These are phyloP conservation scores for Odontamblyopus lacepedii DNA, from an alignment of 2,797 vertebrate genomes.

Conservation along the genomic window DNA sequence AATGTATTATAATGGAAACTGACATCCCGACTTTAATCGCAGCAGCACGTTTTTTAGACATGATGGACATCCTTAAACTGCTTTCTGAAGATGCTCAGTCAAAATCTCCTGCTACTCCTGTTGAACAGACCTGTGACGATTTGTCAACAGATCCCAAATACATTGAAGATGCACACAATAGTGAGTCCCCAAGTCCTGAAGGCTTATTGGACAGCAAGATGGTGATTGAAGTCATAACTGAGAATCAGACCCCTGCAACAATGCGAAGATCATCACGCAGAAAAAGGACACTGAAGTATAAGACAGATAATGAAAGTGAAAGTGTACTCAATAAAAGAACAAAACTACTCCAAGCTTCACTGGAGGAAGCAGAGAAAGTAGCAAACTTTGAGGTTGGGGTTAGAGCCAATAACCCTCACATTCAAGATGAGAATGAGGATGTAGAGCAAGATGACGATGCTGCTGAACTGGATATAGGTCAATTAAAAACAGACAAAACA, in stretches of 20 bases:
- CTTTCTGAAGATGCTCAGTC: constrained; percentile 72
- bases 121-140: constrained; percentile 49
- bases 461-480: constrained; percentile 65
- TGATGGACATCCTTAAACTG: constrained; percentile 91
- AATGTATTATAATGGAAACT: constrained; percentile 85
- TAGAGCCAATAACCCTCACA: constrained; percentile 60
- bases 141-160: constrained; percentile 63
- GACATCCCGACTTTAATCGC: constrained; percentile 88
- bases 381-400: constrained; percentile 55
- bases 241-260: constrained; percentile 58
- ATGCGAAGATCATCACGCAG: constrained; percentile 83
- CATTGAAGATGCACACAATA: constrained; percentile 53
- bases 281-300: constrained; percentile 81
- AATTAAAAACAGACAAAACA: constrained; percentile 43
- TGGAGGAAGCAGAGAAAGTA: constrained; percentile 72
- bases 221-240: constrained; percentile 49
- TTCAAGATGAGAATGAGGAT: constrained; percentile 73
- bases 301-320: constrained; percentile 57
- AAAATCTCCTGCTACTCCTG: constrained; percentile 34
- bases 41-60: constrained; percentile 93
- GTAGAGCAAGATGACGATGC: constrained; percentile 76
- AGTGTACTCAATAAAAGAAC: constrained; percentile 55
- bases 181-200: constrained; percentile 82
- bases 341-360: constrained; percentile 26
- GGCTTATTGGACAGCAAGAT: constrained; percentile 79